phyloP scores from a whole-genome alignment of 2,113 vertebrate genomes.

The Tachysurus fulvidraco region DNA sequence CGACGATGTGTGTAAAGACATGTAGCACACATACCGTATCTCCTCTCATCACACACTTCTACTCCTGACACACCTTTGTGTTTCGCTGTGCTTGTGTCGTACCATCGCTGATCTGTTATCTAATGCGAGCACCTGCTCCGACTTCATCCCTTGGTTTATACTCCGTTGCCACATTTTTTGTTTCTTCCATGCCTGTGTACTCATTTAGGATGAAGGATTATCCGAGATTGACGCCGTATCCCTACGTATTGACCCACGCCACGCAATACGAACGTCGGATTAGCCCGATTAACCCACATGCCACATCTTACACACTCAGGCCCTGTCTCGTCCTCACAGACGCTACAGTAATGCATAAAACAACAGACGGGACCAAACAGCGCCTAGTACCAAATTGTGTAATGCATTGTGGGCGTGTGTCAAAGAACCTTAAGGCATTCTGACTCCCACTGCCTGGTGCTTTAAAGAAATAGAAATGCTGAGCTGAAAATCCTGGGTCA shows the following conservation, averaged over 20 bases:
- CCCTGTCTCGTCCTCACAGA: neutral
- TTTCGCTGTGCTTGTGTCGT: too few relatives aligned
- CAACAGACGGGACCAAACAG: conserved; percentile 11
- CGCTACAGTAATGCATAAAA: neutral
- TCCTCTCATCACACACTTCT: too few relatives aligned
- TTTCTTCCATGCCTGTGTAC: neutral
- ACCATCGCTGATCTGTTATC: neutral
- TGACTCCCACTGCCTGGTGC: conserved; percentile 6
- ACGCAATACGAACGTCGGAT: too few relatives aligned
- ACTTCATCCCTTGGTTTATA: neutral
- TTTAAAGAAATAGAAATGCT: conserved; percentile 21
- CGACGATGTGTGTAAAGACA: too few relatives aligned
- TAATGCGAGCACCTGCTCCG: neutral
- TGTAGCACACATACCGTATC: too few relatives aligned
- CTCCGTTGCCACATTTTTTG: neutral
- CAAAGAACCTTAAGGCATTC: conserved; percentile 3
- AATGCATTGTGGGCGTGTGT: conserved; percentile 8
- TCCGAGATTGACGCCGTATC: neutral
- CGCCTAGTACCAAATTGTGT: conserved; percentile 23
- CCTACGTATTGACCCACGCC: neutral
- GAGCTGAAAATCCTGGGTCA: neutral
- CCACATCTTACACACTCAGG: neutral
- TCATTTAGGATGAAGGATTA: neutral
- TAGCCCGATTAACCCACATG: neutral
- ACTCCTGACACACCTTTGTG: too few relatives aligned